Evolutionary conservation across 2,113 vertebrate genomes (phyloP).

Genomic region (Onychostoma macrolepis): DNA sequence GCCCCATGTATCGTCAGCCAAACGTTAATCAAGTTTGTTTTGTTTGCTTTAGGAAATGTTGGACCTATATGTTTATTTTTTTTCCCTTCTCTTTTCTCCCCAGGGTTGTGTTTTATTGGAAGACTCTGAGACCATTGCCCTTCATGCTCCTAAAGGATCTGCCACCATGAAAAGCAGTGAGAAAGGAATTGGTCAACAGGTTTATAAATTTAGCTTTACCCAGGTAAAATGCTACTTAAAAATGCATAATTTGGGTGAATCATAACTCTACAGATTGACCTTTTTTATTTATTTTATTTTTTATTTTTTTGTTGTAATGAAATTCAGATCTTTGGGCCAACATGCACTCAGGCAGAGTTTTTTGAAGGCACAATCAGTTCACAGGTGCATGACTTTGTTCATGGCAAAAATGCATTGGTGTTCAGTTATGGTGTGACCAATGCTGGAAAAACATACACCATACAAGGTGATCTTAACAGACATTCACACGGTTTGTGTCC

Average conservation of each 20-base stretch:
- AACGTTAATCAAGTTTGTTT: not conserved
- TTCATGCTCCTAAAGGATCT: slow-evolving; percentile 85
- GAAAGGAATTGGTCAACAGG: slow-evolving; percentile 79
- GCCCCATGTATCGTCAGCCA: too few species aligned
- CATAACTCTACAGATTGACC: not conserved
- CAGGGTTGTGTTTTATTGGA: slow-evolving; percentile 84
- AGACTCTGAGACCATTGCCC: slow-evolving; percentile 74
- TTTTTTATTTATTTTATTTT: not conserved
- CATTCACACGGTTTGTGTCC: not conserved
- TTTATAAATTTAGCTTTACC: slow-evolving; percentile 86
- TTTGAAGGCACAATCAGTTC: slow-evolving; percentile 82
- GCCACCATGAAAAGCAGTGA: slow-evolving; percentile 83
- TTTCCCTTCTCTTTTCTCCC: not conserved
- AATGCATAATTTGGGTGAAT: not conserved
- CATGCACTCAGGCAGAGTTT: slow-evolving; percentile 79
- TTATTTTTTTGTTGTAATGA: not conserved
- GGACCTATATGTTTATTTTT: too few species aligned
- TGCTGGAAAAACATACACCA: slow-evolving; percentile 89
- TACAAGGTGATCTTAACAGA: slow-evolving; percentile 79
- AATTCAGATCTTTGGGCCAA: slow-evolving; percentile 83
- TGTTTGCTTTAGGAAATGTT: not conserved
- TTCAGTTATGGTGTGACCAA: slow-evolving; percentile 92
- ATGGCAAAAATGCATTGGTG: slow-evolving; percentile 82
- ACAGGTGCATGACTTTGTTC: slow-evolving; percentile 75
- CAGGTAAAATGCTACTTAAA: slow-evolving; percentile 67